Evolutionary conservation across 2,888 invertebrate genomes (phyloP).

Genomic region (Gibbula magus): DNA sequence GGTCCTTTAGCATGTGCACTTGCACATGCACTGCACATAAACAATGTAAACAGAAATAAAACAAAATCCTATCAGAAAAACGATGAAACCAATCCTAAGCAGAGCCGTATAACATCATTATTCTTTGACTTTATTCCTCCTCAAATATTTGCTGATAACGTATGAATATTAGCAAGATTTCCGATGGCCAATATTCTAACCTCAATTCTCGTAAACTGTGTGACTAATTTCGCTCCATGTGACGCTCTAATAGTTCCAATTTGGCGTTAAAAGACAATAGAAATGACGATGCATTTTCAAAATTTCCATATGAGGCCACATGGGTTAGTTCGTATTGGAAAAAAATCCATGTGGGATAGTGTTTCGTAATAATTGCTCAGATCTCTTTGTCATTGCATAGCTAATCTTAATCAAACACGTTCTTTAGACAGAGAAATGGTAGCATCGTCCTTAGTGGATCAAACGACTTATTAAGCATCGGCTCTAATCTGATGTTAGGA

Average conservation of each 20-base stretch:
- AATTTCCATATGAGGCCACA: no score
- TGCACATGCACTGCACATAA: neutral
- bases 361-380: no score
- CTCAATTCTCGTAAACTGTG: neutral
- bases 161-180: neutral
- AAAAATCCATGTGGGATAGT: no score
- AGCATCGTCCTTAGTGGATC: neutral
- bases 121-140: neutral
- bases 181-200: neutral
- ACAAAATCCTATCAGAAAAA: neutral
- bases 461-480: neutral
- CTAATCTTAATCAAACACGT: neutral
- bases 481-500: slow-evolving; percentile 6
- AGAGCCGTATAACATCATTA: neutral
- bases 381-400: no score
- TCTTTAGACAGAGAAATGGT: neutral
- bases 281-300: no score
- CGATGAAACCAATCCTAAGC: neutral
- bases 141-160: neutral
- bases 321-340: no score
- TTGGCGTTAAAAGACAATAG: no score
- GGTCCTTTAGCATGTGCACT: neutral
- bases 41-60: neutral
- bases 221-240: neutral
- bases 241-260: neutral